phyloP scores from a whole-genome alignment of 2,113 vertebrate genomes.

The Tapirus terrestris region DNA sequence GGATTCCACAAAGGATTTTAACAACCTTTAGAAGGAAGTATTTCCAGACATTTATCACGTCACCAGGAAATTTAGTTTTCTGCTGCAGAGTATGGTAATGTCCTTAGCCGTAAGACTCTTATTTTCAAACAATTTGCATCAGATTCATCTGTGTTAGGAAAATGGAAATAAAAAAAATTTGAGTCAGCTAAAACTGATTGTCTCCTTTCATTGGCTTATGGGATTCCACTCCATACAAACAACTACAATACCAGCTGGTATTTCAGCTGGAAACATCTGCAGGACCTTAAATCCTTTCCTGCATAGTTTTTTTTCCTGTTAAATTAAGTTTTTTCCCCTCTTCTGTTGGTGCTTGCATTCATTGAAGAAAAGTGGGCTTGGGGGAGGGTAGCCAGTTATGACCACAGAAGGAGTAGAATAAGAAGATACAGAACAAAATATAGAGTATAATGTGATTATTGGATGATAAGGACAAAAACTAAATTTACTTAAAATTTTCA shows the following conservation, averaged over 20 bases:
- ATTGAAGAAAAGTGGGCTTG: constrained; percentile 65
- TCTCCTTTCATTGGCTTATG: constrained; percentile 74
- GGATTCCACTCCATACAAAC: constrained; percentile 73
- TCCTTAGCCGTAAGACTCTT: constrained; percentile 67
- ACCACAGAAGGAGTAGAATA: constrained; percentile 23
- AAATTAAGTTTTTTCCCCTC: background rate
- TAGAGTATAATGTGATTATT: background rate
- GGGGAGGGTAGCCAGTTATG: background rate
- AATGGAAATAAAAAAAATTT: constrained; percentile 73
- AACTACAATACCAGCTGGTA: constrained; percentile 74
- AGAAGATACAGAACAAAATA: background rate
- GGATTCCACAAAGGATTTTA: constrained; percentile 26
- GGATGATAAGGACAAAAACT: background rate
- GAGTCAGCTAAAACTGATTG: constrained; percentile 80
- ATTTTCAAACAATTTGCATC: constrained; percentile 81
- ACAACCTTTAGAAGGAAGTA: constrained; percentile 42
- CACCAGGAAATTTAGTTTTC: constrained; percentile 50
- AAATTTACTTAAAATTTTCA: constrained; percentile 1
- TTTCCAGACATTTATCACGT: constrained; percentile 61
- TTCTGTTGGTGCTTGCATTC: constrained; percentile 66
- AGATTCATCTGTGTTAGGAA: constrained; percentile 75
- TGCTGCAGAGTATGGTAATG: constrained; percentile 59
- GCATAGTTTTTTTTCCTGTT: constrained; percentile 57
- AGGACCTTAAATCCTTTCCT: constrained; percentile 51
- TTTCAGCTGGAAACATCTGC: constrained; percentile 78